These are phyloP conservation scores for Xerus rutilus DNA, from an alignment of 2,797 vertebrate genomes.

Conservation along the genomic window DNA sequence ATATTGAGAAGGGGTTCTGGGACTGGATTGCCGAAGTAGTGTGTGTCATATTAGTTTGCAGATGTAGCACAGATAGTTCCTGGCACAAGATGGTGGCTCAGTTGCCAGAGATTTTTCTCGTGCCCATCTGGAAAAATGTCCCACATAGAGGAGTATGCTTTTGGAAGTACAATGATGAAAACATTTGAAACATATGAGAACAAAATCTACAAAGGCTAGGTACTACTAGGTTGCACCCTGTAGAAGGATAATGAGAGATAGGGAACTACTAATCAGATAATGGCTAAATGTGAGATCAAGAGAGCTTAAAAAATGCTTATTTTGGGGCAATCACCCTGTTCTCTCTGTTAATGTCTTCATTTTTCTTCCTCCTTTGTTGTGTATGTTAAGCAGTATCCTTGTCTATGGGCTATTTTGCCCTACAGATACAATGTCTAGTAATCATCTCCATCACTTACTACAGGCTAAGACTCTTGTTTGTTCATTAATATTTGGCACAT, in stretches of 20 bases:
- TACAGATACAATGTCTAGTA: background rate
- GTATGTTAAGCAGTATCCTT: background rate
- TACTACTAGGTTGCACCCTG: background rate
- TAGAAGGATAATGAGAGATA: background rate
- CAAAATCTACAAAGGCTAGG: background rate
- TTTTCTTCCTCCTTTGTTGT: background rate
- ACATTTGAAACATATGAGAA: background rate
- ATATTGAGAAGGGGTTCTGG: background rate
- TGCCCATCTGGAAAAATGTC: background rate
- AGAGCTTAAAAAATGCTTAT: background rate
- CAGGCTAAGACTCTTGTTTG: background rate
- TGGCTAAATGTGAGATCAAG: background rate
- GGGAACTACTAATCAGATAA: background rate
- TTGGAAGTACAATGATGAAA: background rate
- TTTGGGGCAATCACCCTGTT: background rate
- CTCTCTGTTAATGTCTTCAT: background rate
- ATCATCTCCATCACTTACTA: background rate
- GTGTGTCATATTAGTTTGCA: background rate
- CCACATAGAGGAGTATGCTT: background rate
- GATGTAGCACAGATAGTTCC: background rate
- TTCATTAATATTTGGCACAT: too few relatives aligned
- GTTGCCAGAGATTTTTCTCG: background rate
- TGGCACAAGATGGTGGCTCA: background rate
- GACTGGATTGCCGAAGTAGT: background rate
- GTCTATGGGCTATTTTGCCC: background rate